Base-by-base conservation (phyloP, 2,888 invertebrate species). In the Spodoptera picta region DNA sequence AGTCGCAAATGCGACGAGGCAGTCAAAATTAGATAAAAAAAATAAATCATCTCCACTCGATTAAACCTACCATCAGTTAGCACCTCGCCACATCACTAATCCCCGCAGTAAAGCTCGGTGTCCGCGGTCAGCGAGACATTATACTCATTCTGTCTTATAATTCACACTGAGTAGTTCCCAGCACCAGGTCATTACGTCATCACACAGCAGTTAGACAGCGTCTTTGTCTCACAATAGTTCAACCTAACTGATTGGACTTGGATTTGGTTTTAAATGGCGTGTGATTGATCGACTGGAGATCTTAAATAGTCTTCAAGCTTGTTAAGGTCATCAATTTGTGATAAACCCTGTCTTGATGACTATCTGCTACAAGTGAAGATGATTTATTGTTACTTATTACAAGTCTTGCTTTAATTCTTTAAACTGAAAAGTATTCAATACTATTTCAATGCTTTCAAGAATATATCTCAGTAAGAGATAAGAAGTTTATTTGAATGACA, bases 271-370 rank as follows among this genome's bases (percentile, higher is more conserved):
- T 44, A 42, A 69, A 45, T 55, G 48, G 19, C 6, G 36, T 46
- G 63, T 74, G 69, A 71, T 69, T 71, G 57, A 69, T 74, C 52
- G 23, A 7, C 52, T 19, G 27, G 10, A n/a, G 44, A 36, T 44
- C 23, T 73, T 55, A 66, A 52, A 42, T 41, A 66, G 50, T 48
- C 11, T 51, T 55, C 14, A 14, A 36, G 44, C 12, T 50, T 42
- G 64, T 65, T 58, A 65, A 60, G 54, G 19, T 41, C 14, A 59
- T 59, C 67, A 54, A 51, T 69, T 65, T 51, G 66, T 54, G 19
- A 52, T 51, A 51, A 59, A 42, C 27, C 41, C n/a, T 12, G 70
- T 14, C 45, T 49, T 1, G 36, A 23, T 31, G 41, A 45, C 5
- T 31, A 10, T n/a, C 6, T 31, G 27, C 31, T 0, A 31, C 36